Evolutionary conservation across 2,797 vertebrate genomes (phyloP).

Genomic region (Danio albolineatus): DNA sequence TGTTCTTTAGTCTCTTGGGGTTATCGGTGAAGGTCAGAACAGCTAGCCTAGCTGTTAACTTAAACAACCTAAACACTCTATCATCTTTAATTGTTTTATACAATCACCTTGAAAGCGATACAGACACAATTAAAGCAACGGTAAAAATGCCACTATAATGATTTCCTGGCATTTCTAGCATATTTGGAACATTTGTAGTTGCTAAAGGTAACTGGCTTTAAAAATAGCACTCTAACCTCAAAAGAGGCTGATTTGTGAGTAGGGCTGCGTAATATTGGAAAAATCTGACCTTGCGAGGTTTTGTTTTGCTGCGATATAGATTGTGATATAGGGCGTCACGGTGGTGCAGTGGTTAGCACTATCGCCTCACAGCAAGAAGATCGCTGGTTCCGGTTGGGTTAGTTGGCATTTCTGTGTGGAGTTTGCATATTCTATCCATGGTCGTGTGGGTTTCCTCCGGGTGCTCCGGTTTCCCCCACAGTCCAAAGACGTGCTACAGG

Average conservation of each 20-base stretch:
- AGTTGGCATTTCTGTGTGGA: no score
- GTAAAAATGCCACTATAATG: background rate
- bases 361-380: no score
- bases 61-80: conserved; percentile 36
- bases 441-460: no score
- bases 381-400: no score
- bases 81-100: conserved; percentile 43
- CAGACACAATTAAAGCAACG: conserved; percentile 34
- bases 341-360: no score
- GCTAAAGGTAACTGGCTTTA: background rate
- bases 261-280: no score
- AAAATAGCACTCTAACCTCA: background rate
- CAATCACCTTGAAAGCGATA: conserved; percentile 37
- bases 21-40: conserved; percentile 56
- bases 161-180: conserved; percentile 14
- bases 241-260: background rate
- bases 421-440: no score
- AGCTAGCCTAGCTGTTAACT: conserved; percentile 17
- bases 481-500: no score
- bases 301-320: no score
- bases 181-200: conserved; percentile 31
- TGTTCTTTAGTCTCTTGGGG: conserved; percentile 53
- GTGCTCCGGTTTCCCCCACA: no score
- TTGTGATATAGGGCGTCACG: no score
- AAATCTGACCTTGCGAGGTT: no score